Evolutionary conservation across 1,140 invertebrate genomes (phyloP).

Genomic region (Zophobas atratus): DNA sequence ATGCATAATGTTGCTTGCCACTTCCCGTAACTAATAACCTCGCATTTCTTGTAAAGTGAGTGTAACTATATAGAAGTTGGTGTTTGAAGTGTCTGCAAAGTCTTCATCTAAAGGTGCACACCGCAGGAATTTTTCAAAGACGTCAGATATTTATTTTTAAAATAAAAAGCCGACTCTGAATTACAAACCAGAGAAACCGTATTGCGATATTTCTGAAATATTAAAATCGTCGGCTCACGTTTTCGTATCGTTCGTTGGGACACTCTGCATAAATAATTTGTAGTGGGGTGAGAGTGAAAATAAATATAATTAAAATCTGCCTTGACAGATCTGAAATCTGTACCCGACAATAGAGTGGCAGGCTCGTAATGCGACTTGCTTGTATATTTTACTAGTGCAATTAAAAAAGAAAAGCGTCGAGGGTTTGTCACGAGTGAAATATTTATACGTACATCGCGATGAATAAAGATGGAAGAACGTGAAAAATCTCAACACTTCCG

Average conservation of each 20-base stretch:
- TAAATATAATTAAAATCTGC: constrained; percentile 22
- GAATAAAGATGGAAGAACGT: too few species aligned
- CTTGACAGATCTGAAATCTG: constrained; percentile 19
- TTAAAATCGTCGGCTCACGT: constrained; percentile 15
- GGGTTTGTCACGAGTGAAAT: too few species aligned
- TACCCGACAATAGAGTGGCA: neutral
- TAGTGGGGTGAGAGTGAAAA: constrained; percentile 9
- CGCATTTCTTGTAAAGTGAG: too few species aligned
- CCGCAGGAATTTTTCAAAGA: too few species aligned
- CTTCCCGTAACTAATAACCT: too few species aligned
- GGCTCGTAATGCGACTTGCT: constrained; percentile 10
- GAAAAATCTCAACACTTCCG: too few species aligned
- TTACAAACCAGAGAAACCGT: neutral
- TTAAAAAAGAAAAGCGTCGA: too few species aligned
- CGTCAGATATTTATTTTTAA: neutral
- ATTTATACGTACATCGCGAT: too few species aligned
- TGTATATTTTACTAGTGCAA: neutral
- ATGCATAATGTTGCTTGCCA: neutral
- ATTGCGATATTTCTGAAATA: constrained; percentile 12
- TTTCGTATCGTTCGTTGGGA: constrained; percentile 17
- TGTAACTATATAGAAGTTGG: too few species aligned
- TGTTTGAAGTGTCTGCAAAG: too few species aligned
- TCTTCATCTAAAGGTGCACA: too few species aligned
- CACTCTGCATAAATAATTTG: constrained; percentile 31
- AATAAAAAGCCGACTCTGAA: neutral